Conservation (phyloP, 2,888 invertebrate species). For the Aphodius granarius region DNA sequence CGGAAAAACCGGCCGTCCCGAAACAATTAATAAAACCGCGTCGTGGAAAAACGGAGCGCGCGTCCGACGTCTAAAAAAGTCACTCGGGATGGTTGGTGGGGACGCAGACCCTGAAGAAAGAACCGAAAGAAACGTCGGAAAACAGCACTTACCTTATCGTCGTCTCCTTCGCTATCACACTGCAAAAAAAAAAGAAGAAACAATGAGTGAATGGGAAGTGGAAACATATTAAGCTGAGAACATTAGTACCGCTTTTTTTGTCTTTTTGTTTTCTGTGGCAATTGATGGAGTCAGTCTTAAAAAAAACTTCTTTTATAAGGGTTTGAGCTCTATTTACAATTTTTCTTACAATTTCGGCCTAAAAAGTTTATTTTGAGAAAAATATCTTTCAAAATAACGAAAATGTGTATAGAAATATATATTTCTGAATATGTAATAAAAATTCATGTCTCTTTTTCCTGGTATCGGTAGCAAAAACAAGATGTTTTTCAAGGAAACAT, state of each 20-base stretch:
- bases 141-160: slow-evolving; percentile 77
- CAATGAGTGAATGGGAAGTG: not conserved
- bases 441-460: no score
- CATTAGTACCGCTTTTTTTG: not conserved
- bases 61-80: not conserved
- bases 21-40: not conserved
- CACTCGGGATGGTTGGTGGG: not conserved
- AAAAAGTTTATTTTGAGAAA: no score
- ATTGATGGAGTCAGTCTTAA: not conserved
- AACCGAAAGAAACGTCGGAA: not conserved
- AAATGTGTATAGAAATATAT: no score
- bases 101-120: not conserved
- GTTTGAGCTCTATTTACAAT: not conserved
- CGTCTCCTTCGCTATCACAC: slow-evolving; percentile 94
- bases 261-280: not conserved
- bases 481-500: no score
- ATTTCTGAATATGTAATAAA: no score
- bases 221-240: not conserved
- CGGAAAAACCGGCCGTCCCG: not conserved
- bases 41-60: not conserved
- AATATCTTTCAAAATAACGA: no score
- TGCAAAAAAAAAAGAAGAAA: slow-evolving; percentile 43
- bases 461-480: no score
- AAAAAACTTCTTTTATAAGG: not conserved
- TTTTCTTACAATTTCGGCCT: no score